A percentile compares a stretch with the other conserved stretches of the same genome.
These are phyloP conservation scores for Nomada ruficornis DNA, from an alignment of 2,888 invertebrate genomes.

Conservation along the genomic window DNA sequence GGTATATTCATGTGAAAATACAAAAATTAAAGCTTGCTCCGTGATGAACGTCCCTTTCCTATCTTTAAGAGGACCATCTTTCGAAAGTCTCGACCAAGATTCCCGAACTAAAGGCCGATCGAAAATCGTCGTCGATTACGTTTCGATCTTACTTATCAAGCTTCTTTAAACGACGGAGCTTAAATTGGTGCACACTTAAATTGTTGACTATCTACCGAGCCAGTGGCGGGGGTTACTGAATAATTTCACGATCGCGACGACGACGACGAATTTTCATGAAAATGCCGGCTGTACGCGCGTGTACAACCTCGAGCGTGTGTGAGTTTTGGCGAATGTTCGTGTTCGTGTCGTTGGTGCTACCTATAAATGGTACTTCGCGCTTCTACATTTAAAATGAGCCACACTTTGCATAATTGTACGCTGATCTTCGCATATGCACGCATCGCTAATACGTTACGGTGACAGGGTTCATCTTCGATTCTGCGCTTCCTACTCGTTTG, in stretches of 20 bases:
- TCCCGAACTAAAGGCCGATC: neutral
- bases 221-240: slow-evolving; percentile 35
- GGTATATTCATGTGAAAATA: no score
- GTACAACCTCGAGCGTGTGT: neutral
- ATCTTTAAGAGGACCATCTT: neutral
- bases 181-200: slow-evolving; percentile 27
- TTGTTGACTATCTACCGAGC: slow-evolving; percentile 14
- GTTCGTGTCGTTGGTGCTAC: slow-evolving; percentile 22
- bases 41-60: neutral
- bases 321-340: slow-evolving; percentile 18
- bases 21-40: no score
- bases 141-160: slow-evolving; percentile 39
- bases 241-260: slow-evolving; percentile 51
- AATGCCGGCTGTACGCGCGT: slow-evolving; percentile 26
- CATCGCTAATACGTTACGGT: slow-evolving; percentile 57
- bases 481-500: neutral
- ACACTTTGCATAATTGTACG: slow-evolving; percentile 69
- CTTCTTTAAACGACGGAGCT: slow-evolving; percentile 42
- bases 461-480: neutral
- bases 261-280: slow-evolving; percentile 52
- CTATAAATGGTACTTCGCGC: slow-evolving; percentile 63
- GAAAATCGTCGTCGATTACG: slow-evolving; percentile 37
- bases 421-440: slow-evolving; percentile 62
- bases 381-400: slow-evolving; percentile 71
- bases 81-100: neutral